Percentiles rank a stretch among this genome's conserved stretches.
Conservation (phyloP, 2,797 vertebrate species). For the Sylvilagus floridanus region DNA sequence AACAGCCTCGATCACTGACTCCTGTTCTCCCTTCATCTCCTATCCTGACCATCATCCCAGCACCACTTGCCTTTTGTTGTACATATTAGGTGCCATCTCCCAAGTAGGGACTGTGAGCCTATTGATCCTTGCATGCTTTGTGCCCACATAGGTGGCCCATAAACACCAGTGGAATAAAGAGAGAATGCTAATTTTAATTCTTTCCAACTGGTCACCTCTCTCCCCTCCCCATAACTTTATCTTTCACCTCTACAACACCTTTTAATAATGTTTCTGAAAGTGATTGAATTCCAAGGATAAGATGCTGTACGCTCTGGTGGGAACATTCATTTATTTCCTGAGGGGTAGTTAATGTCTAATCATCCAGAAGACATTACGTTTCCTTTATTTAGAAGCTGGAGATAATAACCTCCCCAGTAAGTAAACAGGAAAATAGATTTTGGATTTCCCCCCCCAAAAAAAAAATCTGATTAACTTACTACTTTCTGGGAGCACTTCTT, state of each 20-base stretch:
- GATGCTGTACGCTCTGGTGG: not conserved
- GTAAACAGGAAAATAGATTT: conserved; percentile 53
- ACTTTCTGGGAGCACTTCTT: conserved; percentile 35
- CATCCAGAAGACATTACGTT: conserved; percentile 26
- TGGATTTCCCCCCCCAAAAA: conserved; percentile 1
- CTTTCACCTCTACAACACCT: not conserved
- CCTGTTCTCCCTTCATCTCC: not conserved
- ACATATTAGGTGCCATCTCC: not conserved
- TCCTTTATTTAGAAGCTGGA: conserved; percentile 58
- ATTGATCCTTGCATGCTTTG: not conserved
- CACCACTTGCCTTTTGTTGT: no score
- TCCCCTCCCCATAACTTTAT: not conserved
- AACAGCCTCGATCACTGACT: not conserved
- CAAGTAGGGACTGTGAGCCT: fast-evolving
- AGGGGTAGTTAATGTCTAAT: conserved; percentile 38
- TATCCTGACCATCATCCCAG: not conserved
- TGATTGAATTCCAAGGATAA: conserved; percentile 51
- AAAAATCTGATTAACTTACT: not conserved
- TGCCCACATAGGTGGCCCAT: not conserved
- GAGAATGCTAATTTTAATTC: not conserved
- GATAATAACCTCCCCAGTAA: conserved; percentile 19
- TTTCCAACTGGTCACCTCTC: not conserved
- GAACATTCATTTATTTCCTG: conserved; percentile 35
- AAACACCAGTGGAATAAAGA: not conserved
- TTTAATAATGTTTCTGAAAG: conserved; percentile 48